Evolutionary conservation across 2,888 invertebrate species (phyloP), one percentile per base, ranked within the genome.

Genomic region (Drosophila formosana): DNA sequence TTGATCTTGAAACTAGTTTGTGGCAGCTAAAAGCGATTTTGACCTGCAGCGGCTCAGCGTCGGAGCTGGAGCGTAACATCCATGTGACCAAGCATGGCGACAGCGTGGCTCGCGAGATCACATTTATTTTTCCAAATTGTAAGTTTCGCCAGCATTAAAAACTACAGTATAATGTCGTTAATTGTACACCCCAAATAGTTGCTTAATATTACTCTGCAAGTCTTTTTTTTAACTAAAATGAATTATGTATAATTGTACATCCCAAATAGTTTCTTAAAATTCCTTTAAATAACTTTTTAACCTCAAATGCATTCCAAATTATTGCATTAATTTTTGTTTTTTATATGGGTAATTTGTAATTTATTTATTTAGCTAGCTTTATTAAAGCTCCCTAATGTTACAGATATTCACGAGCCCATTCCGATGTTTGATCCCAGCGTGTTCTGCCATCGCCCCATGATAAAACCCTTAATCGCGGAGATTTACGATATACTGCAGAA

Each of bases 41-140:
- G 47, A 6, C 96, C 28, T 41, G 39, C 93, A 97, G 85, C 92
- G 97, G 97, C 0, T 93, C 94, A 4, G 92, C 93, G 66, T 92
- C 93, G 52, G 94, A 94, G 9, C 94, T 95, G 80, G 94, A 95
- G 65, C 94, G 94, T 68, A 97, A 97, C 90, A 96, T 98, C 0
- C 97, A 98, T 91, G 97, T 96, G 7, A 97, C 98, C 74, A 94
- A 94, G 70, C 94, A 94, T 82, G 92, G 93, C 13, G 92, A 93
- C 0, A 94, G 94, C 50, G 96, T 97, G 0, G 93, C 95, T 55
- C 93, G 95, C 71, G 98, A 98, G 92, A 97, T 98, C 81, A 95
- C 95, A 90, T 98, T 96, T 92, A 97, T 98, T 92, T 98, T 97
- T 92, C 97, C 97, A 1, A 94, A 95, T 84, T 95, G 91, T 91